Conservation (phyloP, 1,140 invertebrate genomes). For the Tribolium castaneum region DNA sequence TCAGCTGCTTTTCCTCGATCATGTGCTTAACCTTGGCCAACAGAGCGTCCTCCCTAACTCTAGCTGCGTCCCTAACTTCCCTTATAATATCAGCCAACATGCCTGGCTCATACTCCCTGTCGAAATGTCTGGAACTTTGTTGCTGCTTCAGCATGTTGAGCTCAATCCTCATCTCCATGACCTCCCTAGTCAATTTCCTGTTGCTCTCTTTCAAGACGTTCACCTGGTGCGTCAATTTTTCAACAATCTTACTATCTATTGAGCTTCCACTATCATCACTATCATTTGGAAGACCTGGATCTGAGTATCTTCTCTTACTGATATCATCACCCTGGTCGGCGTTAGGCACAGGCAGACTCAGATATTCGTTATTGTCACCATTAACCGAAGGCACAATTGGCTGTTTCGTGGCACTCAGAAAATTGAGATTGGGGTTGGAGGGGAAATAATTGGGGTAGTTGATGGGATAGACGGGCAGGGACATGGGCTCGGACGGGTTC, state of each 20-base stretch:
- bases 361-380: slow-evolving; percentile 63
- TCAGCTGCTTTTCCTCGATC: slow-evolving; percentile 70
- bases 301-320: slow-evolving; percentile 67
- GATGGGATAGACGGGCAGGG: slow-evolving; percentile 64
- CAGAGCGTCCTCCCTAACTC: slow-evolving; percentile 77
- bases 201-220: slow-evolving; percentile 67
- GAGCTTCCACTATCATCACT: slow-evolving; percentile 66
- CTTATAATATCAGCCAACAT: slow-evolving; percentile 79
- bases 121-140: slow-evolving; percentile 61
- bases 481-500: slow-evolving; percentile 68
- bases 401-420: slow-evolving; percentile 56
- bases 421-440: slow-evolving; percentile 47
- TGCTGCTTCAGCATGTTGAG: slow-evolving; percentile 66
- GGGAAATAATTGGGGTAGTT: slow-evolving; percentile 57
- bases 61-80: slow-evolving; percentile 79
- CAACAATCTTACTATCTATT: slow-evolving; percentile 65
- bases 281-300: slow-evolving; percentile 69
- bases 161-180: slow-evolving; percentile 67
- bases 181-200: slow-evolving; percentile 67
- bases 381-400: slow-evolving; percentile 46
- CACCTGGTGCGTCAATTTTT: slow-evolving; percentile 68
- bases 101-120: slow-evolving; percentile 76
- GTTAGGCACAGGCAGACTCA: slow-evolving; percentile 66
- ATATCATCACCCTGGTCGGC: slow-evolving; percentile 62
- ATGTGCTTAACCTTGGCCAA: slow-evolving; percentile 70